Evolutionary conservation across 2,888 invertebrate species (phyloP).

Genomic region (Apodemia zela): DNA sequence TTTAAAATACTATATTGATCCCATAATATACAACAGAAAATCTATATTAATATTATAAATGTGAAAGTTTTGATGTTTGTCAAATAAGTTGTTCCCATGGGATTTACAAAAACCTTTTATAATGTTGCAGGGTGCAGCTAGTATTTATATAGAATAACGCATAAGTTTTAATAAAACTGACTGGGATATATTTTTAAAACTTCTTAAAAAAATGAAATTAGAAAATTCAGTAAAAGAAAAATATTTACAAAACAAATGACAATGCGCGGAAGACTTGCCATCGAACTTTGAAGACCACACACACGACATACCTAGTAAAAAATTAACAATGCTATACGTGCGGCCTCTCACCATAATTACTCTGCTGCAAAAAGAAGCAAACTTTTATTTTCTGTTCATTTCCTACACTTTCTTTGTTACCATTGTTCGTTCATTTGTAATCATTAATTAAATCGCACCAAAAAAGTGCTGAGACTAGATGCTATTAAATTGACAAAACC

Average conservation of each 20-base stretch:
- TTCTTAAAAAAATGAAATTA: neutral
- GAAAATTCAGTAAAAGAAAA: slow-evolving; percentile 3
- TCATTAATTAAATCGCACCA: slow-evolving; percentile 21
- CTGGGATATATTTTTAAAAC: neutral
- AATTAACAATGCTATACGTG: slow-evolving; percentile 50
- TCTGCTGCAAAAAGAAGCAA: slow-evolving; percentile 43
- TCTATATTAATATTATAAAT: too few relatives aligned
- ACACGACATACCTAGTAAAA: slow-evolving; percentile 45
- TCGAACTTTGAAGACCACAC: slow-evolving; percentile 37
- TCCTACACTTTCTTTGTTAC: slow-evolving; percentile 44
- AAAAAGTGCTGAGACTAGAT: slow-evolving; percentile 4
- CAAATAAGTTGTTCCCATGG: too few relatives aligned
- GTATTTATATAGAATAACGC: too few relatives aligned
- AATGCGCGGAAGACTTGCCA: slow-evolving; percentile 63
- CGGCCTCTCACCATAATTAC: slow-evolving; percentile 66
- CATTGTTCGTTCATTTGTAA: slow-evolving; percentile 28
- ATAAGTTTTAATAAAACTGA: too few relatives aligned
- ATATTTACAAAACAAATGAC: slow-evolving; percentile 31
- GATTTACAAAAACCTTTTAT: too few relatives aligned
- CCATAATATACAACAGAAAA: too few relatives aligned
- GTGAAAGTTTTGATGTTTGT: too few relatives aligned
- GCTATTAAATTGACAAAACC: neutral
- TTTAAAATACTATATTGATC: too few relatives aligned
- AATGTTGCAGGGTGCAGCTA: too few relatives aligned
- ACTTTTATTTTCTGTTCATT: slow-evolving; percentile 71